phyloP scores from a whole-genome alignment of 2,888 invertebrate species.

The Timandra comae region DNA sequence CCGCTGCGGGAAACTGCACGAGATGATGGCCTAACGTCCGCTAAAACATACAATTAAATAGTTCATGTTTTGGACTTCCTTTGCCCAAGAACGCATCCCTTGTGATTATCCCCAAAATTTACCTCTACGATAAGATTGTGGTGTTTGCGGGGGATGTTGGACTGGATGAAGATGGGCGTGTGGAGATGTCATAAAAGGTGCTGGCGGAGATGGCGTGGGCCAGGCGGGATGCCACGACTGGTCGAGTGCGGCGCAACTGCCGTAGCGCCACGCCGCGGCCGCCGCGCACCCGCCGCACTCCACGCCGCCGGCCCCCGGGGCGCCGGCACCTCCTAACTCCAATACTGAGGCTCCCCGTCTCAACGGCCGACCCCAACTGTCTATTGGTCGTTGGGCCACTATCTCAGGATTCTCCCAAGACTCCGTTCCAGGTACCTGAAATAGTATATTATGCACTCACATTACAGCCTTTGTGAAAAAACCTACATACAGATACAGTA shows the following conservation, averaged over 20 bases:
- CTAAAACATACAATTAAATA: constrained; percentile 33
- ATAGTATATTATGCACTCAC: too few relatives aligned
- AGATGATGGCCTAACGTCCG: constrained; percentile 63
- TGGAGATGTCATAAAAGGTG: constrained; percentile 36
- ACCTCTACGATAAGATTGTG: constrained; percentile 64
- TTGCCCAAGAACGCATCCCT: too few relatives aligned
- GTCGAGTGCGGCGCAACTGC: constrained; percentile 65
- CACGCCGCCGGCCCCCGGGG: constrained; percentile 16
- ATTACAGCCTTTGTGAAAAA: too few relatives aligned
- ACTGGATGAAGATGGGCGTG: constrained; percentile 38
- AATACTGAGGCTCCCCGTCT: constrained; percentile 63
- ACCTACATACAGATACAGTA: too few relatives aligned
- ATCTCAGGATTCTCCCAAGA: constrained; percentile 47
- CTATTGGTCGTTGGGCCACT: constrained; percentile 22
- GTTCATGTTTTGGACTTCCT: neutral
- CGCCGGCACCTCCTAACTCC: constrained; percentile 46
- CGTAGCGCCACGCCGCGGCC: constrained; percentile 57
- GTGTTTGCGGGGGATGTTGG: constrained; percentile 46
- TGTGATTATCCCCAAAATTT: too few relatives aligned
- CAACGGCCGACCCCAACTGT: constrained; percentile 53
- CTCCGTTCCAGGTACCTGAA: constrained; percentile 33
- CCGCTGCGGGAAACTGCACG: constrained; percentile 77
- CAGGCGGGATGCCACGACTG: constrained; percentile 39
- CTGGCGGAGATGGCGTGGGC: constrained; percentile 34
- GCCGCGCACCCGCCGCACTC: constrained; percentile 39